These are phyloP conservation scores for Pinctada fucata DNA, from an alignment of 2,888 invertebrate genomes.

Conservation along the genomic window DNA sequence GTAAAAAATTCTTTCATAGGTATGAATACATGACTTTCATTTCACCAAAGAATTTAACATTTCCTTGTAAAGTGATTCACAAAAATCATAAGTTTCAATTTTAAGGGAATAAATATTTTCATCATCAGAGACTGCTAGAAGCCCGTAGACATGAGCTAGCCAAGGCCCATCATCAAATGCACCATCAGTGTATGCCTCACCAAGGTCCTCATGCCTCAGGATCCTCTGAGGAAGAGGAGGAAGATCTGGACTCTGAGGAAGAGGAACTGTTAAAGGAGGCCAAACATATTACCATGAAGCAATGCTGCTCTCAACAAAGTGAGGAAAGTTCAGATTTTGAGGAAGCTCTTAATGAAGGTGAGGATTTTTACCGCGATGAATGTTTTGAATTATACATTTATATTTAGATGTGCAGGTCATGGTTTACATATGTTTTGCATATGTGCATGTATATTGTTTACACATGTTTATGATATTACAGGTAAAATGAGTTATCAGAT, in stretches of 20 bases:
- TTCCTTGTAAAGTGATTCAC: too few species aligned
- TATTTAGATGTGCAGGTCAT: too few species aligned
- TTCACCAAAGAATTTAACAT: too few species aligned
- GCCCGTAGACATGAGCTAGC: conserved; percentile 26
- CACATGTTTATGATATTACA: conserved; percentile 33
- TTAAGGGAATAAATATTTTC: too few species aligned
- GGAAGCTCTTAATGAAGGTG: conserved; percentile 51
- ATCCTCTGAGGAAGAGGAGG: conserved; percentile 63
- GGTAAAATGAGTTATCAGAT: conserved; percentile 47
- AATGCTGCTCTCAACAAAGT: conserved; percentile 47
- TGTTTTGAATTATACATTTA: too few species aligned
- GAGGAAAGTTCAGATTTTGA: conserved; percentile 68
- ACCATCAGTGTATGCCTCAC: conserved; percentile 23
- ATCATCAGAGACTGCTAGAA: conserved; percentile 19
- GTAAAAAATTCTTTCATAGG: too few species aligned
- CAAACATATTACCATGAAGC: conserved; percentile 49
- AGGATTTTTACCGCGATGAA: too few species aligned
- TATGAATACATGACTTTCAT: too few species aligned
- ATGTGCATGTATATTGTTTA: too few species aligned
- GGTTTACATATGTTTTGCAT: too few species aligned
- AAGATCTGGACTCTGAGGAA: conserved; percentile 65
- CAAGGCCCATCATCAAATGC: conserved; percentile 37
- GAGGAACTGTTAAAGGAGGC: conserved; percentile 62
- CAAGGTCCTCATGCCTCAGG: conserved; percentile 9
- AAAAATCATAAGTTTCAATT: too few species aligned